Evolutionary conservation across 2,888 invertebrate genomes (phyloP).

Genomic region (Ischnus inquisitorius): DNA sequence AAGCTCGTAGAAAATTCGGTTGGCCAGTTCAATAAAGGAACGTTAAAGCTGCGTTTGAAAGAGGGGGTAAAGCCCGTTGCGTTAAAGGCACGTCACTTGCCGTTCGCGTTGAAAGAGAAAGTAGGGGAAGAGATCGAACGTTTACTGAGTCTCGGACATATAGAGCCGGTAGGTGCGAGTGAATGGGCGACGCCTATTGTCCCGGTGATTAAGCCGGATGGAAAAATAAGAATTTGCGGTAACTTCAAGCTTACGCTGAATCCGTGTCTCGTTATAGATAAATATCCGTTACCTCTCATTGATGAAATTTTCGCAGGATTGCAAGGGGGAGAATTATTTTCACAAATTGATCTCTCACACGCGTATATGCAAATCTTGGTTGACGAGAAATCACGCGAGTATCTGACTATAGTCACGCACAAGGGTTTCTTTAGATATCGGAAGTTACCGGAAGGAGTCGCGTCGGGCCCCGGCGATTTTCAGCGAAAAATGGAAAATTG

Average conservation of each 20-base stretch:
- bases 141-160: neutral
- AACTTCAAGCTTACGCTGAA: neutral
- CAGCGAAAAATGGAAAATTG: slow-evolving; percentile 32
- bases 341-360: neutral
- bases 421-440: slow-evolving; percentile 17
- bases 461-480: slow-evolving; percentile 23
- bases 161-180: slow-evolving; percentile 67
- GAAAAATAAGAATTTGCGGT: neutral
- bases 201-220: neutral
- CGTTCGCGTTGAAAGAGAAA: neutral
- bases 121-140: neutral
- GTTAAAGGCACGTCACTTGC: neutral
- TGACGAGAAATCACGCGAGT: neutral
- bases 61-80: slow-evolving; percentile 18
- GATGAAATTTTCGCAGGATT: neutral
- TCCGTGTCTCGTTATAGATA: neutral
- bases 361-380: neutral
- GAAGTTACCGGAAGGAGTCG: slow-evolving; percentile 20
- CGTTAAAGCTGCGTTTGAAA: neutral
- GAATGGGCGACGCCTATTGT: slow-evolving; percentile 65
- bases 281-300: neutral
- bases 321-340: neutral
- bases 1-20: slow-evolving; percentile 14
- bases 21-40: slow-evolving; percentile 20
- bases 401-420: slow-evolving; percentile 2